Conservation (phyloP, 2,888 invertebrate genomes). For the Drosophila kuntzei region DNA sequence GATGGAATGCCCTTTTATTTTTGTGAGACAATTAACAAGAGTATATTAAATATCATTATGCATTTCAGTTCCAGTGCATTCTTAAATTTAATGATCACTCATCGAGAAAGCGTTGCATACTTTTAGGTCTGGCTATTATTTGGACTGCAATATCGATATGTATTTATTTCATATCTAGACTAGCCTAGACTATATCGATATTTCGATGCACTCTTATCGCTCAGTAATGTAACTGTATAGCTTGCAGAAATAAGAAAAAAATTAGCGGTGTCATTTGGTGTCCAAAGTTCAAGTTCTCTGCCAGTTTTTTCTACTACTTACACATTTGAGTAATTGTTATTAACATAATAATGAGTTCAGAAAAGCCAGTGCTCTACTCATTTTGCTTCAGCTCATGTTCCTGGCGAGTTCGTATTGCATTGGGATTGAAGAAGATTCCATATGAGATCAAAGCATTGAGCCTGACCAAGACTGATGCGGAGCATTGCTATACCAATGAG, state of each 20-base stretch:
- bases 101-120: background rate
- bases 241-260: background rate
- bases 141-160: background rate
- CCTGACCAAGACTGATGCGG: constrained; percentile 92
- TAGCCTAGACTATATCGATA: constrained; percentile 1
- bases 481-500: constrained; percentile 93
- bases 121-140: background rate
- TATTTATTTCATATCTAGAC: too few species aligned
- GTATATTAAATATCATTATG: background rate
- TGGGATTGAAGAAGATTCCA: constrained; percentile 92
- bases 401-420: constrained; percentile 10
- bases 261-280: constrained; percentile 2
- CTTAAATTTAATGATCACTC: background rate
- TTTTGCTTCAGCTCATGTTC: constrained; percentile 9
- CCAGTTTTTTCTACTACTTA: background rate
- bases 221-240: constrained; percentile 10
- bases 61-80: too few species aligned
- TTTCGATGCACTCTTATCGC: constrained; percentile 1
- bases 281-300: constrained; percentile 6
- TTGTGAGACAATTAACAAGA: too few species aligned
- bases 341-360: background rate
- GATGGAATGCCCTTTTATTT: too few species aligned
- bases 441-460: constrained; percentile 96
- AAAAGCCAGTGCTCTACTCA: background rate
- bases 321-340: background rate